Evolutionary conservation across 2,888 invertebrate species (phyloP).

Genomic region (Agrotis puta): DNA sequence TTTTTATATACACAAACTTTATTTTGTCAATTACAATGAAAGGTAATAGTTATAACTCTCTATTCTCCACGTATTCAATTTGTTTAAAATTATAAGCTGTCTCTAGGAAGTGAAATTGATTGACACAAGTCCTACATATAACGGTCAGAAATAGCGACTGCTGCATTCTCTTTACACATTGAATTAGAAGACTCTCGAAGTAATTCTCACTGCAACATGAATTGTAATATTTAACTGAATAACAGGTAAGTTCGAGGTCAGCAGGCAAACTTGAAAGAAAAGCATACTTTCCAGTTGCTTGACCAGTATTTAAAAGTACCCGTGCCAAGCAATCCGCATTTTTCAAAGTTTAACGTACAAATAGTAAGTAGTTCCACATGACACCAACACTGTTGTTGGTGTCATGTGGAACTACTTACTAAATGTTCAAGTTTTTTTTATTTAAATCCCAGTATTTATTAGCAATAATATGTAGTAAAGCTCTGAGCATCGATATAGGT

Average conservation of each 20-base stretch:
- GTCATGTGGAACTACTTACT: too few relatives aligned
- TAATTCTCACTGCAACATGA: conserved; percentile 50
- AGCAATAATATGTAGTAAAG: too few relatives aligned
- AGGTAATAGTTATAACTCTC: conserved; percentile 42
- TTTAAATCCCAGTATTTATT: not conserved
- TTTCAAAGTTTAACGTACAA: conserved; percentile 4
- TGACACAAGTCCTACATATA: conserved; percentile 55
- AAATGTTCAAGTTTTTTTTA: not conserved
- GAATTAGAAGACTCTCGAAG: conserved; percentile 37
- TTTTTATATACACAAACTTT: conserved; percentile 30
- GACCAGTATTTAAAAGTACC: conserved; percentile 24
- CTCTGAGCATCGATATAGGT: too few relatives aligned
- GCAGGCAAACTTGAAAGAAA: conserved; percentile 37
- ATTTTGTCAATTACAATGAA: conserved; percentile 48
- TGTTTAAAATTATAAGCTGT: conserved; percentile 51
- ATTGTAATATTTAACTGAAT: conserved; percentile 45
- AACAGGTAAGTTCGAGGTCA: conserved; percentile 53
- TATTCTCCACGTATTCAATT: conserved; percentile 43
- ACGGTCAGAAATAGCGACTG: conserved; percentile 22
- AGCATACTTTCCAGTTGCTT: conserved; percentile 38
- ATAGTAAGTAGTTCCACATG: not conserved
- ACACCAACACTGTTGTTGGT: not conserved
- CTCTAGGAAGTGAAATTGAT: conserved; percentile 52
- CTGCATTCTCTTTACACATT: conserved; percentile 46
- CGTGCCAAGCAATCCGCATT: conserved; percentile 3